Evolutionary conservation across 2,113 vertebrate species (phyloP).

Genomic region (Scomber colias): DNA sequence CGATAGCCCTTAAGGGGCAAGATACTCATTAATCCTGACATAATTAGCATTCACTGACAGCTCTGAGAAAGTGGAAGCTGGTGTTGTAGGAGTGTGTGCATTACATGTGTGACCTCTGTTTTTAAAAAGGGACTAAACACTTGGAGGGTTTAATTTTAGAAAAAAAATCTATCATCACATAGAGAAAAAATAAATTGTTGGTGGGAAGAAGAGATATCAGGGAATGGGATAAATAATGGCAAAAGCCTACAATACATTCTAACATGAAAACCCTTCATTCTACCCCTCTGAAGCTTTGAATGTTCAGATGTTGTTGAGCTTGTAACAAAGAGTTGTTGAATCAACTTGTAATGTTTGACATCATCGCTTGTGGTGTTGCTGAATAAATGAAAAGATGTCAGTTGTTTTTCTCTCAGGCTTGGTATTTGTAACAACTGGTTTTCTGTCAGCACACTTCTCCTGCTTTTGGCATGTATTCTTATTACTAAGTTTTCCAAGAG

Average conservation of each 20-base stretch:
- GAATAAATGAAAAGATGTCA: constrained; percentile 22
- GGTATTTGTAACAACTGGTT: constrained; percentile 4
- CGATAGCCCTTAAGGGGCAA: neutral
- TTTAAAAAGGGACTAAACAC: constrained; percentile 2
- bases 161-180: constrained; percentile 7
- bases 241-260: neutral
- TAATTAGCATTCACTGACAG: constrained; percentile 40
- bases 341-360: constrained; percentile 22
- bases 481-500: no score
- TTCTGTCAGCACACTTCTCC: neutral
- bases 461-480: no score
- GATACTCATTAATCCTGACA: neutral
- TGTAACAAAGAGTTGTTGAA: constrained; percentile 26
- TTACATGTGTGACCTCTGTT: constrained; percentile 8
- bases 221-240: neutral
- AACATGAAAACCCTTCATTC: neutral
- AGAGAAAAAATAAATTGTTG: neutral
- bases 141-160: neutral
- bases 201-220: neutral
- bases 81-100: neutral
- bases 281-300: neutral
- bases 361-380: constrained; percentile 10
- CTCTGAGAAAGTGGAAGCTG: constrained; percentile 8
- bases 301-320: constrained; percentile 3
- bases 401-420: constrained; percentile 7